These are phyloP conservation scores for Eriosoma lanigerum DNA, from an alignment of 1,140 invertebrate genomes.

Conservation along the genomic window DNA sequence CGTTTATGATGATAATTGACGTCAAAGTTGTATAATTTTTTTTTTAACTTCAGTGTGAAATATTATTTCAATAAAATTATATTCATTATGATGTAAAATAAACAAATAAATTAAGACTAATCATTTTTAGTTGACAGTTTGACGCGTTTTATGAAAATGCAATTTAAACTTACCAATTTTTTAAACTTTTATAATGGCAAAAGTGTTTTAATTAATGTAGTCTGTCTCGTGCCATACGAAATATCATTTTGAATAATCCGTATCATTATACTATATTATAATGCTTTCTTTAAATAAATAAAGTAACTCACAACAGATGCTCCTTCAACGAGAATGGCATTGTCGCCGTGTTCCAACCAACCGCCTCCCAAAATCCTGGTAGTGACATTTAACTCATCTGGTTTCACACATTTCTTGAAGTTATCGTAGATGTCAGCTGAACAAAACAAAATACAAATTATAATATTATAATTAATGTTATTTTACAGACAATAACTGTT, in stretches of 20 bases:
- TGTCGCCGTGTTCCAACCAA: conserved; percentile 36
- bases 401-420: conserved; percentile 33
- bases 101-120: too few relatives aligned
- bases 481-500: too few relatives aligned
- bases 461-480: too few relatives aligned
- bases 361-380: conserved; percentile 30
- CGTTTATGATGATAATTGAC: too few relatives aligned
- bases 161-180: not conserved
- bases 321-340: conserved; percentile 33
- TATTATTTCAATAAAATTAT: too few relatives aligned
- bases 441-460: not conserved
- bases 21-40: too few relatives aligned
- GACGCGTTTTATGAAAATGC: not conserved
- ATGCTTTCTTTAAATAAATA: not conserved
- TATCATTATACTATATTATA: not conserved
- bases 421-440: conserved; percentile 24
- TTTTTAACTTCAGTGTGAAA: too few relatives aligned
- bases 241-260: not conserved
- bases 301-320: conserved; percentile 31
- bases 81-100: too few relatives aligned
- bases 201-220: not conserved
- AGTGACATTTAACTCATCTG: conserved; percentile 32
- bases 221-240: not conserved
- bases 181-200: not conserved
- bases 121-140: not conserved